Conservation (phyloP, 1,140 invertebrate genomes). For the Papilio polyxenes region DNA sequence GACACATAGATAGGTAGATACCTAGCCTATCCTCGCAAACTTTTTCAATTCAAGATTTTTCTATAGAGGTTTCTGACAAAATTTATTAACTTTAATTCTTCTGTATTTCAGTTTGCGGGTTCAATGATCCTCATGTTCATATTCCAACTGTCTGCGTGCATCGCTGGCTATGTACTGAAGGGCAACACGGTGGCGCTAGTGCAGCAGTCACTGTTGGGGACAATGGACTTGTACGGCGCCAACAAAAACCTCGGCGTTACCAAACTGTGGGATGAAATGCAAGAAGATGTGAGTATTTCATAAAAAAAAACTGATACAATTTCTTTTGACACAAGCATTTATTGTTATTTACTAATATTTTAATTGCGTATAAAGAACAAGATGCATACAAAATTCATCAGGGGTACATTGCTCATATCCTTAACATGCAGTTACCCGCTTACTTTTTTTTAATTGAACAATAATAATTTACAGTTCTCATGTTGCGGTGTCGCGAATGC, state of each 20-base stretch:
- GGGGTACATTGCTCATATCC: too few relatives aligned
- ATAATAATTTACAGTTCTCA: conserved; percentile 80
- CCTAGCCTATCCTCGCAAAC: too few relatives aligned
- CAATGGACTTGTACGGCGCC: conserved; percentile 81
- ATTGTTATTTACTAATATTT: too few relatives aligned
- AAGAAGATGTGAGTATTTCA: conserved; percentile 80
- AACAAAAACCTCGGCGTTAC: conserved; percentile 60
- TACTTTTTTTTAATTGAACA: too few relatives aligned
- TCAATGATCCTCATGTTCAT: conserved; percentile 89
- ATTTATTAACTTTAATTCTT: not conserved
- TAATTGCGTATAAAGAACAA: too few relatives aligned
- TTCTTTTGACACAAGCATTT: too few relatives aligned
- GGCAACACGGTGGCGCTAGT: conserved; percentile 81
- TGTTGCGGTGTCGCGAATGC: conserved; percentile 86
- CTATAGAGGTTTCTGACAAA: not conserved
- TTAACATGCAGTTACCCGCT: too few relatives aligned
- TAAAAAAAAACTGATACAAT: not conserved
- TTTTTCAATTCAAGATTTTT: not conserved
- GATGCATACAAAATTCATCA: too few relatives aligned
- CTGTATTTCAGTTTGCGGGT: conserved; percentile 85
- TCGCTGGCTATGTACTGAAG: conserved; percentile 88
- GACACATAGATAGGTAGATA: not conserved
- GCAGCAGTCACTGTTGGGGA: conserved; percentile 74
- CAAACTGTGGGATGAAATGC: conserved; percentile 84
- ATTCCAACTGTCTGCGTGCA: conserved; percentile 89